Evolutionary conservation across 1,140 invertebrate species (phyloP), one percentile per base, ranked within the genome.

Genomic region (Heterodera carotae): DNA sequence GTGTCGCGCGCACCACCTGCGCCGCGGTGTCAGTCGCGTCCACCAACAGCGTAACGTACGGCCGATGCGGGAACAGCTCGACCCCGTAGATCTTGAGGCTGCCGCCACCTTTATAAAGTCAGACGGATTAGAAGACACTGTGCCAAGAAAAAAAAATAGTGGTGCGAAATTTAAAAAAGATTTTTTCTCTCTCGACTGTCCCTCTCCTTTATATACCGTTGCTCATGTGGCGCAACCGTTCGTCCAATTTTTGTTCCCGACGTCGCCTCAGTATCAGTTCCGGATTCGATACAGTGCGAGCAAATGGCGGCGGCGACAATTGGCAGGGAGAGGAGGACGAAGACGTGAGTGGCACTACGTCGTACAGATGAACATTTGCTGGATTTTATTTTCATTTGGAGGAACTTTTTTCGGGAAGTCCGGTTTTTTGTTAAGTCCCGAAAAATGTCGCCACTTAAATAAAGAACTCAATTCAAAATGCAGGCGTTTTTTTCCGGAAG

Each of bases 41-140:
- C 39, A 99, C 90, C 78, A 99, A 90, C 56, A 99, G 89, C 2
- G 97, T 98, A 90, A 99, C 98, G 89, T 99, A 99, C 60, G 97
- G 96, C 79, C 98, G 94, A 90, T 97, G 95, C 84, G 94, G 93
- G 86, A 94, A 95, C 8, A 99, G 90, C 18, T 94, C 94, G 88
- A 97, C 94, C 33, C 97, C 97, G 89, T 98, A 98, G 83, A 99
- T 97, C 89, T 98, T 97, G 33, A 99, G 89, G 6, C 95, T 98
- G 67, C 96, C 97, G 69, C 97, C 90, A 75, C 25, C 15, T 22
- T 66, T n/a, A n/a, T 8, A 27, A 60, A 75, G 39, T 6, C 2
- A 43, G 12, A 43, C 39, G 12, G 22, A 75, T 70, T 70, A 43
- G n/a, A n/a, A n/a, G n/a, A n/a, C n/a, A n/a, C n/a, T n/a, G n/a